A percentile compares a stretch with the other conserved stretches of the same genome.
Conservation (phyloP, 1,140 invertebrate genomes). For the Calephelis nemesis region DNA sequence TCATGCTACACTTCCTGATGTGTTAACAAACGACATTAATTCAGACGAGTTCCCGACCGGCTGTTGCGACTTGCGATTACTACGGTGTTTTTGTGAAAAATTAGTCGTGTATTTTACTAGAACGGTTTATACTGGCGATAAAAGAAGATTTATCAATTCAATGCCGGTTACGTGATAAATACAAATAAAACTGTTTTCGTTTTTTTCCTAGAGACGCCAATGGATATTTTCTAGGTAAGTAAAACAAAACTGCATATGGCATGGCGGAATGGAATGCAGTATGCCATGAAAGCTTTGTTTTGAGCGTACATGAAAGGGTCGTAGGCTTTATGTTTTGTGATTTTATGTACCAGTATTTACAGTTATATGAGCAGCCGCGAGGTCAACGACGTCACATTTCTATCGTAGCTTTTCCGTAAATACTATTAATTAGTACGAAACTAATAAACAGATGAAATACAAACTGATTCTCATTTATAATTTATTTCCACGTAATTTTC, state of each 20-base stretch:
- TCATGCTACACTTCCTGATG: slow-evolving; percentile 2
- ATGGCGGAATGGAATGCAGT: slow-evolving; percentile 41
- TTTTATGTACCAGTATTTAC: slow-evolving; percentile 35
- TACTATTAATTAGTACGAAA: background rate
- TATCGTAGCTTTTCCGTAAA: slow-evolving; percentile 1
- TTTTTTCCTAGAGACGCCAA: slow-evolving; percentile 29
- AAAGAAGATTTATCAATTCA: slow-evolving; percentile 3
- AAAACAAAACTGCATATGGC: slow-evolving; percentile 32
- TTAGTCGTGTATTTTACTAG: slow-evolving; percentile 25
- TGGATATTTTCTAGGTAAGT: slow-evolving; percentile 58
- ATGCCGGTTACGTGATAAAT: slow-evolving; percentile 19
- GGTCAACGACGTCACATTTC: slow-evolving; percentile 36
- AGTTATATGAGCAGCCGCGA: slow-evolving; percentile 39
- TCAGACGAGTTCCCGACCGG: slow-evolving; percentile 24
- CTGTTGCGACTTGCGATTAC: slow-evolving; percentile 22
- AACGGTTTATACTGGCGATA: slow-evolving; percentile 18
- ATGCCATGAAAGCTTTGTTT: slow-evolving; percentile 32
- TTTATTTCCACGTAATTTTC: background rate
- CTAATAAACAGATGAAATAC: background rate
- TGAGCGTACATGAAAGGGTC: slow-evolving; percentile 25
- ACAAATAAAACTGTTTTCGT: background rate
- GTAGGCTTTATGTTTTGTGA: slow-evolving; percentile 30
- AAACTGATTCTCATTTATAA: background rate
- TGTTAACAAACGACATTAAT: slow-evolving; percentile 20
- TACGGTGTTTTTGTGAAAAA: slow-evolving; percentile 34